Conservation (phyloP, 2,797 vertebrate species). For the Oreonectes daqikongensis region DNA sequence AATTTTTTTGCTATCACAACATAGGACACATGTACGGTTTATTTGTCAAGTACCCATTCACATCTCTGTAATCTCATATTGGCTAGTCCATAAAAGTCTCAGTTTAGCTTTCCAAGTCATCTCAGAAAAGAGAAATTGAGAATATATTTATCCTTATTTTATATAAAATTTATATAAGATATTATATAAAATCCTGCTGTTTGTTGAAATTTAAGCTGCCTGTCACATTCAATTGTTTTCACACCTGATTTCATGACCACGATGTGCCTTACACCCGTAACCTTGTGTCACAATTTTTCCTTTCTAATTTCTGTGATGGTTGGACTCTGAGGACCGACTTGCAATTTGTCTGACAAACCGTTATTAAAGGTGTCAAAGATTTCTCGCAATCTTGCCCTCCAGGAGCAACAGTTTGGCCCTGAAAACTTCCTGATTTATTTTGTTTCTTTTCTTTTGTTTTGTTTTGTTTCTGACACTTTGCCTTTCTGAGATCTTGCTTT, state of each 20-base stretch:
- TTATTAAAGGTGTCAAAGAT: constrained; percentile 53
- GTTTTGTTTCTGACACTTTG: background rate
- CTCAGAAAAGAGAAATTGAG: no score
- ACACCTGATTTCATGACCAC: constrained; percentile 26
- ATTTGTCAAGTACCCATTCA: no score
- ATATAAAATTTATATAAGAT: no score
- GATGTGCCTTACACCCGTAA: constrained; percentile 18
- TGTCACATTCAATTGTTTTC: constrained; percentile 24
- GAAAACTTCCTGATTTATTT: constrained; percentile 3
- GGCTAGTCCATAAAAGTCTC: no score
- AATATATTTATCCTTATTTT: no score
- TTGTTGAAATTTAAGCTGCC: constrained; percentile 23
- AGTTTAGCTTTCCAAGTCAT: no score
- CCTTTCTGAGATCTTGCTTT: background rate
- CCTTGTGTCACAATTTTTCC: constrained; percentile 39
- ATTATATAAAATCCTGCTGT: constrained; percentile 12
- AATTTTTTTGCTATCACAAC: no score
- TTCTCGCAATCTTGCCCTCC: background rate
- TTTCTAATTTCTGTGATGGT: constrained; percentile 51
- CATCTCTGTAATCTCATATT: no score
- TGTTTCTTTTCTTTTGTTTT: background rate
- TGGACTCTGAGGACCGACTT: constrained; percentile 37
- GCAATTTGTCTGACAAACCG: constrained; percentile 42
- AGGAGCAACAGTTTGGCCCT: background rate
- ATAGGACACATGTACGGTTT: no score